These are phyloP conservation scores for Campylomormyrus numenius DNA, from an alignment of 2,113 vertebrate genomes.

Conservation along the genomic window DNA sequence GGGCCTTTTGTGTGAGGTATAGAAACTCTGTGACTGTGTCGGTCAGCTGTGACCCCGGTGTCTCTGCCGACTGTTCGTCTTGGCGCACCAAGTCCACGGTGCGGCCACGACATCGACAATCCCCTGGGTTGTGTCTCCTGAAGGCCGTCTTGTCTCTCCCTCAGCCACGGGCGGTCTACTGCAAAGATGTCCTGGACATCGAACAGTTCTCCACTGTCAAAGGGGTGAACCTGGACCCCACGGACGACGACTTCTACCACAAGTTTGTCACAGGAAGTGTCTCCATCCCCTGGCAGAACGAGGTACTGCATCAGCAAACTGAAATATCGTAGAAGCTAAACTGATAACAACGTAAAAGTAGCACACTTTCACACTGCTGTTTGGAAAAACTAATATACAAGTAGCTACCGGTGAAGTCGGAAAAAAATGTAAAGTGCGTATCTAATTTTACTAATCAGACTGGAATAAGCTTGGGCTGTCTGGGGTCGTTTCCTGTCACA, in stretches of 20 bases:
- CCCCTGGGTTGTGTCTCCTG: not conserved
- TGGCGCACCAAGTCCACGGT: not conserved
- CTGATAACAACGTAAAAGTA: not conserved
- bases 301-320: constrained; percentile 65
- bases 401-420: not conserved
- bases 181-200: constrained; percentile 82
- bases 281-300: constrained; percentile 90
- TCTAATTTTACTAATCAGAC: not conserved
- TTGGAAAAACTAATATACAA: not conserved
- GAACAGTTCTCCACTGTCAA: constrained; percentile 83
- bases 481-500: not conserved
- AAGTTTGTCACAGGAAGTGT: constrained; percentile 85
- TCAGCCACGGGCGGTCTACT: constrained; percentile 82
- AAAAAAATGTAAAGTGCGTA: not conserved
- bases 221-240: constrained; percentile 79
- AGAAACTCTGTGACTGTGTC: not conserved
- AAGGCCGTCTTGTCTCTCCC: not conserved
- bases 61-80: not conserved
- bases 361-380: not conserved
- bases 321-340: not conserved
- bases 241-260: constrained; percentile 76
- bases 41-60: not conserved
- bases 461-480: not conserved
- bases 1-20: not conserved
- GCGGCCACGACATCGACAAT: not conserved